Conservation (phyloP, 2,113 vertebrate species). For the Benitochromis conjunctus region DNA sequence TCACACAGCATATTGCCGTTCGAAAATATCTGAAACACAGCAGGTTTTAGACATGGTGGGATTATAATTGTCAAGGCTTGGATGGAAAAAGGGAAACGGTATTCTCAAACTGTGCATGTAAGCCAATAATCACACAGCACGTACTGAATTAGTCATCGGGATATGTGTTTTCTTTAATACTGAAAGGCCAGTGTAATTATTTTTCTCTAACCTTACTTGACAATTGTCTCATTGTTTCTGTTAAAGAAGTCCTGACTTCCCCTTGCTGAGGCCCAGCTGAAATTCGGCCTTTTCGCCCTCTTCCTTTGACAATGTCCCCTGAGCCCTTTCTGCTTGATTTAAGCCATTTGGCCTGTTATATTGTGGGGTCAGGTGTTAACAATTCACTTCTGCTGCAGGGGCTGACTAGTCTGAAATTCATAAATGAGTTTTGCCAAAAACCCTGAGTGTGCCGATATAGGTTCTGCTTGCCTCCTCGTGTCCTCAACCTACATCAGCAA, state of each 20-base stretch:
- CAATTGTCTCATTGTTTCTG: constrained; percentile 35
- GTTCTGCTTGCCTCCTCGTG: not conserved
- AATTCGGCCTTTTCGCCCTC: constrained; percentile 32
- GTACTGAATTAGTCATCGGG: not conserved
- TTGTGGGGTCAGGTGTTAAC: constrained; percentile 72
- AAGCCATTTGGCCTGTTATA: constrained; percentile 63
- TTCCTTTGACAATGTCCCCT: constrained; percentile 35
- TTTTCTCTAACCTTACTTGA: constrained; percentile 25
- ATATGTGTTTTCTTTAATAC: constrained; percentile 4
- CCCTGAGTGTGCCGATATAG: constrained; percentile 5
- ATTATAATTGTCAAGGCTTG: not conserved
- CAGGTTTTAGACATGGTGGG: not conserved
- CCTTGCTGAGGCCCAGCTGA: constrained; percentile 19
- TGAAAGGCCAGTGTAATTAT: constrained; percentile 14
- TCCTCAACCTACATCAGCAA: constrained; percentile 3
- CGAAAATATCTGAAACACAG: not conserved
- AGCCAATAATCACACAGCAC: not conserved
- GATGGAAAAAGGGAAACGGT: not conserved
- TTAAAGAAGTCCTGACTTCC: constrained; percentile 42
- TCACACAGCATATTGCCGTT: not conserved
- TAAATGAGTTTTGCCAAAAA: constrained; percentile 62
- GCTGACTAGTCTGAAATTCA: constrained; percentile 64
- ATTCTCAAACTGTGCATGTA: not conserved
- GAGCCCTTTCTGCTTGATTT: constrained; percentile 50
- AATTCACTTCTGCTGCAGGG: constrained; percentile 52